Evolutionary conservation across 1,140 invertebrate species (phyloP).

Genomic region (Cydia splendana): DNA sequence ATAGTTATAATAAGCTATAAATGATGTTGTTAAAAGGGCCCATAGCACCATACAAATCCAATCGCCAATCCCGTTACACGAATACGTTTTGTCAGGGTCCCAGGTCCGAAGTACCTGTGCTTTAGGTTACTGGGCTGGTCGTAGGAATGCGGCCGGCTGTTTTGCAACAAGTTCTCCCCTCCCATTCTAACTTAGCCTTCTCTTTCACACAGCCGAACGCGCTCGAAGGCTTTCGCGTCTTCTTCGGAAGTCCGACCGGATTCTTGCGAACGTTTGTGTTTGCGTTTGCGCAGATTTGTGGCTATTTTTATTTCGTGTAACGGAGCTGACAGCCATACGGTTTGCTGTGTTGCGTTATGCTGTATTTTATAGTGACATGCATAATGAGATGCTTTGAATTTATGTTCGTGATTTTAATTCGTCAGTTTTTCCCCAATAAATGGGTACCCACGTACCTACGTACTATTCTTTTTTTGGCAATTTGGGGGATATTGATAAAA

Average conservation of each 20-base stretch:
- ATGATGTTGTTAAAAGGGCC: not conserved
- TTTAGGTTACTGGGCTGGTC: conserved; percentile 73
- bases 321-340: conserved; percentile 13
- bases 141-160: conserved; percentile 66
- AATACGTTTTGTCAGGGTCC: conserved; percentile 7
- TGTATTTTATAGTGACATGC: not conserved
- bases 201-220: conserved; percentile 43
- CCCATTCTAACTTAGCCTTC: conserved; percentile 48
- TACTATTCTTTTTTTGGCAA: no score
- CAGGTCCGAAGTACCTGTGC: conserved; percentile 39
- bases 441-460: no score
- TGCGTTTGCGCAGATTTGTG: conserved; percentile 47
- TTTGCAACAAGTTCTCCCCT: conserved; percentile 71
- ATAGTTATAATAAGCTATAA: not conserved
- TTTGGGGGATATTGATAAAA: no score
- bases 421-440: no score
- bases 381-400: not conserved
- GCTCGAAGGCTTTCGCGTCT: conserved; percentile 39
- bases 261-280: conserved; percentile 46
- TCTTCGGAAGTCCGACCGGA: conserved; percentile 64
- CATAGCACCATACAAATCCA: not conserved
- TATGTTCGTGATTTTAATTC: no score
- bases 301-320: conserved; percentile 44
- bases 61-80: not conserved
- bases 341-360: not conserved